Base-by-base conservation (phyloP, 2,888 invertebrate species). In the Arge pagana region DNA sequence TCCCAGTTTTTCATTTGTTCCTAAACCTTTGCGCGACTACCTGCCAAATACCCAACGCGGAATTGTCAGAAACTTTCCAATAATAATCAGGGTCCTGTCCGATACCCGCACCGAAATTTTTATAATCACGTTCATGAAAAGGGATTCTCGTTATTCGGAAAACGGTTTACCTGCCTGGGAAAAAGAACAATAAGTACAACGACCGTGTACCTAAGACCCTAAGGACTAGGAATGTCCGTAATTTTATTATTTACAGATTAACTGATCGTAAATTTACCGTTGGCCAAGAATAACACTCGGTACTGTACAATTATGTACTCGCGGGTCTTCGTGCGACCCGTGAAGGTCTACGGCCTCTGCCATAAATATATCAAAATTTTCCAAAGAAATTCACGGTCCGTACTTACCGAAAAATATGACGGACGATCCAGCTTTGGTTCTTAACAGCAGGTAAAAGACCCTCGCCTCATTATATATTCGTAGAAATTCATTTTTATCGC, bases 291-390 rank as follows among this genome's bases (percentile, higher is more conserved):
- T n/a, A n/a, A n/a, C n/a, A n/a, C n/a, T n/a, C n/a, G n/a, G n/a
- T n/a, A n/a, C n/a, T n/a, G n/a, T n/a, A n/a, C n/a, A n/a, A n/a
- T n/a, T n/a, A n/a, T n/a, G n/a, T n/a, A n/a, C n/a, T n/a, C n/a
- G n/a, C n/a, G n/a, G n/a, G n/a, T n/a, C n/a, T n/a, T n/a, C n/a
- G n/a, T n/a, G n/a, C n/a, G n/a, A n/a, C n/a, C 16, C 26, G 7
- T 26, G 26, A 10, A 26, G 26, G 26, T 26, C 7, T 26, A 26
- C 26, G 2, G 33, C 45, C 15, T 45, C 24, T 35, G 45, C 23
- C 45, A 23, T 45, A 45, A 45, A 45, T 45, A 45, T 26, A 15
- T 11, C 33, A 23, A 45, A 45, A 33, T 45, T 45, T 33, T 11
- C 18, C 45, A 23, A n/a, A 37, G n/a, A 23, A 23, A 19, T 24